Evolutionary conservation across 1,140 invertebrate genomes (phyloP).

Genomic region (Temnothorax curvispinosus): DNA sequence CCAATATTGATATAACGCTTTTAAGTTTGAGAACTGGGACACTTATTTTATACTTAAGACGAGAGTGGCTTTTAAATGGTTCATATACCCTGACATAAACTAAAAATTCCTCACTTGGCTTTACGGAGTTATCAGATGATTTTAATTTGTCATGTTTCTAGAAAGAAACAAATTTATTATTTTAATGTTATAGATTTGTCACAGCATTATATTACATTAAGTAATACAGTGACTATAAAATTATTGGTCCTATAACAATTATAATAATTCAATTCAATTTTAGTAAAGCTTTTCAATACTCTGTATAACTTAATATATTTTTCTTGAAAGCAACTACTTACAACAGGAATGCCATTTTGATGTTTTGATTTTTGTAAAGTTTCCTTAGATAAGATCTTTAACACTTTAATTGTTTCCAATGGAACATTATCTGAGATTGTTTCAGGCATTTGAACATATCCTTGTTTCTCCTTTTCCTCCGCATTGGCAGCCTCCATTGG

Average conservation of each 20-base stretch:
- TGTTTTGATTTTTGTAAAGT: conserved; percentile 29
- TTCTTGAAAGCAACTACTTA: conserved; percentile 42
- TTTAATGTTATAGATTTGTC: not conserved
- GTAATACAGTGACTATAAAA: not conserved
- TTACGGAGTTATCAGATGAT: not conserved
- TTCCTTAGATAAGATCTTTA: conserved; percentile 32
- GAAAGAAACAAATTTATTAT: not conserved
- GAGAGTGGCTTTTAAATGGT: conserved; percentile 70
- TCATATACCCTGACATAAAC: conserved; percentile 84
- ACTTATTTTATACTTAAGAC: not conserved
- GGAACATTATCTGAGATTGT: conserved; percentile 53
- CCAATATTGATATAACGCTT: conserved; percentile 88
- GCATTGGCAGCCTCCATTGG: conserved; percentile 61
- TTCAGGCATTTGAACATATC: conserved; percentile 27
- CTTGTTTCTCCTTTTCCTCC: conserved; percentile 47
- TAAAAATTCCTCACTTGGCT: conserved; percentile 78
- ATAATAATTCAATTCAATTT: not conserved
- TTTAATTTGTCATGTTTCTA: conserved; percentile 5
- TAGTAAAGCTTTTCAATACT: not conserved
- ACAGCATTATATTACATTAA: not conserved
- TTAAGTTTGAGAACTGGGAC: conserved; percentile 78
- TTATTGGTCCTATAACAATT: not conserved
- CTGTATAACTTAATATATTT: not conserved
- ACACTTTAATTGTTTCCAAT: conserved; percentile 65
- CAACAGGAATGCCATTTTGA: conserved; percentile 57